phyloP scores from a whole-genome alignment of 2,888 invertebrate species.

The Hirtodrosophila confusa region DNA sequence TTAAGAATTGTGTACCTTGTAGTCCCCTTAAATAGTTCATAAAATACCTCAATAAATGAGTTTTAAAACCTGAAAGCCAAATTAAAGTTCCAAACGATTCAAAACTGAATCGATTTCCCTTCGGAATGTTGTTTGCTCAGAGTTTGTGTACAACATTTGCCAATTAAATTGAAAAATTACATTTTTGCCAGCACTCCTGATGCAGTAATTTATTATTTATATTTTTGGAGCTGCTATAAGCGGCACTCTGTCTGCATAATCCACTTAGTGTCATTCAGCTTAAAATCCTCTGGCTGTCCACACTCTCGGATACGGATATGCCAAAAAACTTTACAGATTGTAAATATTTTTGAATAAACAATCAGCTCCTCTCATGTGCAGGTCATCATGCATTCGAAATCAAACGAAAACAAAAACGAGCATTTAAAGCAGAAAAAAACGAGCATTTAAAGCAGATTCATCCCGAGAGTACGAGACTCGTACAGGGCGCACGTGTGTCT shows the following conservation, averaged over 20 bases:
- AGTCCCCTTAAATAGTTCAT: too few species aligned
- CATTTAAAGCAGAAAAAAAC: not conserved
- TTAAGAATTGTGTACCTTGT: too few species aligned
- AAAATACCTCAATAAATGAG: too few species aligned
- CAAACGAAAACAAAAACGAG: not conserved
- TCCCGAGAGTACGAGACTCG: not conserved
- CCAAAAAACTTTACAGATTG: slow-evolving; percentile 2
- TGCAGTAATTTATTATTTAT: too few species aligned
- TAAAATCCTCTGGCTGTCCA: not conserved
- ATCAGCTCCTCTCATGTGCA: not conserved
- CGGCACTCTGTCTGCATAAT: not conserved
- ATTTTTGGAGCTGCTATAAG: not conserved
- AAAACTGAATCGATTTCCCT: too few species aligned
- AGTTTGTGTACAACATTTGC: too few species aligned
- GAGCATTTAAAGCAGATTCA: not conserved
- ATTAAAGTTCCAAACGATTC: too few species aligned
- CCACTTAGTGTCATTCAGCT: not conserved
- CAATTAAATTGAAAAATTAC: too few species aligned
- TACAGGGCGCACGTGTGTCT: slow-evolving; percentile 7
- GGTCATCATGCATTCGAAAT: slow-evolving; percentile 1
- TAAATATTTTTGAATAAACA: slow-evolving; percentile 8
- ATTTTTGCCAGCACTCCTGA: too few species aligned
- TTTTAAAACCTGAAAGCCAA: too few species aligned
- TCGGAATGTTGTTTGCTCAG: too few species aligned
- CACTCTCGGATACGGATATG: not conserved